These are phyloP conservation scores for Xenops minutus DNA, from an alignment of 2,797 vertebrate genomes.

Conservation along the genomic window DNA sequence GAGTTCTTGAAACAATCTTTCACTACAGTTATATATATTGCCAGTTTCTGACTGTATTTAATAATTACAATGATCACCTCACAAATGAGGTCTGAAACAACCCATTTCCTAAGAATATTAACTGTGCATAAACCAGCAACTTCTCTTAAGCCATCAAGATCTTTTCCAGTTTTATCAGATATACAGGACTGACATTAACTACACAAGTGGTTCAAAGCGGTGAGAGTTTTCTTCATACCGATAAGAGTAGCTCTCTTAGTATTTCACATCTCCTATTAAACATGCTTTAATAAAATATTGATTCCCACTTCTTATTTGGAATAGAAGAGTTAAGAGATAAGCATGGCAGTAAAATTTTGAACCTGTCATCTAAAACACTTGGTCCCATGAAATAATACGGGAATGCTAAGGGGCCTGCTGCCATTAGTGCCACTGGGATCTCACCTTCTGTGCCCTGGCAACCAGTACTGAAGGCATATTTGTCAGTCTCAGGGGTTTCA, in stretches of 20 bases:
- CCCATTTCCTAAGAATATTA: neutral
- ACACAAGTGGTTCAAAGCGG: neutral
- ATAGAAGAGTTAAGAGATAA: neutral
- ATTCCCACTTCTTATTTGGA: neutral
- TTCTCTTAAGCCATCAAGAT: neutral
- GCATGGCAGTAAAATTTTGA: neutral
- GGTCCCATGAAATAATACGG: neutral
- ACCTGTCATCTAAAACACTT: neutral
- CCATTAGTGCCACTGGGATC: neutral
- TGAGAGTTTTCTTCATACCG: neutral
- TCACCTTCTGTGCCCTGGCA: neutral
- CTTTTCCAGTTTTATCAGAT: neutral
- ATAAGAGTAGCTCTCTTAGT: neutral
- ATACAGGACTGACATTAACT: neutral
- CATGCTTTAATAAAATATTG: neutral
- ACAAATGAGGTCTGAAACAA: neutral
- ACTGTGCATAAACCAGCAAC: neutral
- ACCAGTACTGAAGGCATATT: neutral
- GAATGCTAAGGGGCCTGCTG: neutral
- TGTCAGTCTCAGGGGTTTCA: neutral
- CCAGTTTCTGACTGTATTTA: neutral
- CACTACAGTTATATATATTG: neutral
- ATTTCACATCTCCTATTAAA: neutral
- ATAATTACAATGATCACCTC: neutral
- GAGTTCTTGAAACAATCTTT: neutral